Evolutionary conservation across 2,113 vertebrate species (phyloP), one percentile per base, ranked within the genome.

Genomic region (Naja naja): DNA sequence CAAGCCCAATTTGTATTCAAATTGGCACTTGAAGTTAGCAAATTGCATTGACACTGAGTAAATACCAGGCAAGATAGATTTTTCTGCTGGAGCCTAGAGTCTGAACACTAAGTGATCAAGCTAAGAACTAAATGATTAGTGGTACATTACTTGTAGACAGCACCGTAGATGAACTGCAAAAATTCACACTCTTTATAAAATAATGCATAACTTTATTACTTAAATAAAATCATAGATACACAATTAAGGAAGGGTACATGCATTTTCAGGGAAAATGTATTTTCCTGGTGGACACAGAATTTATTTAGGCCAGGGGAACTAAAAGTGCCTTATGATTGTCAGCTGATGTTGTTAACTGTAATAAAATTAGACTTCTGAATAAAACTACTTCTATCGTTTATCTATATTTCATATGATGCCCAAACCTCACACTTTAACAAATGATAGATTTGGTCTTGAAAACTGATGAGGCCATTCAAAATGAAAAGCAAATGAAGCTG

Each of bases 391-490:
- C n/a, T 14, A 16, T 90, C 95, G 93, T 95, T 96, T 95, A 96
- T 97, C 95, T 93, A 95, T 95, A 96, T 97, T 96, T 95, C 93
- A 92, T 93, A 95, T 93, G 93, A 86, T 90, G 92, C n/a, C 47
- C 85, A n/a, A 45, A 90, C 49, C 89, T 93, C 94, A 96, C 90
- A 85, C 95, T 97, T 96, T 96, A 96, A 96, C 94, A 96, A 94
- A 96, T 96, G 95, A 96, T 97, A 96, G 95, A 97, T 96, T 96
- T 95, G 92, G 90, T 94, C 90, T 89, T 91, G 94, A 96, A 95
- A 95, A 96, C 91, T 94, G 95, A 95, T 90, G 94, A 91, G 95
- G 92, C 93, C 89, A 94, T 93, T 94, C 94, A 92, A 96, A 97
- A 92, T 95, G 93, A 95, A 97, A 96, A 95, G 95, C 94, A 97